Base-by-base conservation (phyloP, 2,113 vertebrate species). In the Pampusana beccarii region DNA sequence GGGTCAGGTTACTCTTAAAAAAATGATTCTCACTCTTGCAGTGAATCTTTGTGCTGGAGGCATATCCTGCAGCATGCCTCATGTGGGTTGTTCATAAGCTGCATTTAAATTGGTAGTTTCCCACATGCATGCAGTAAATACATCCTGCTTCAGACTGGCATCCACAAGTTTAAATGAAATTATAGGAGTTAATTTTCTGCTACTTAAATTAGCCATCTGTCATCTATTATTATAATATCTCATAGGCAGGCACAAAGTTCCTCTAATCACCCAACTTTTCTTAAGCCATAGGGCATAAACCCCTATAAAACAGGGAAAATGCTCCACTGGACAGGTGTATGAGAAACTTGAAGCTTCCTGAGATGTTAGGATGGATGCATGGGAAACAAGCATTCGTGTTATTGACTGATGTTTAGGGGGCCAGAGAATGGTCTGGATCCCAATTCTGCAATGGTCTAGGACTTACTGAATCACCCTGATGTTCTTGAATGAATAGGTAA, bases 41-140 rank as follows among this genome's bases (percentile, higher is more conserved):
- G 75, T 31, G 71, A 77, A 38, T 48, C 54, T 57, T 33, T 3
- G 16, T 44, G 58, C 91, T 50, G 28, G 51, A 85, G 69, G 91
- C 71, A 36, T 5, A 11, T 62, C 66, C 73, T n/a, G 36, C 1
- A 24, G 89, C 26, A 1, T 19, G 33, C 62, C 70, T 86, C 9
- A 1, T 71, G 28, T 16, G 75, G 53, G 62, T 29, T 75, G 29
- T 6, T 90, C 83, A 70, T 26, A 23, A n/a, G 80, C 54, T 54
- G 33, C 31, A 62, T 95, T 80, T 95, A 26, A 75, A 71, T 73
- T 10, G 42, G 9, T 90, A 66, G 72, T 93, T 95, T 84, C 88
- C 81, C 10, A 25, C 57, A 57, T 53, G 64, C 14, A n/a, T 21
- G 31, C 31, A 16, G 44, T 61, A 80, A 95, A 34, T 11, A 18